A percentile compares a stretch with the other conserved stretches of the same genome.
Evolutionary conservation across 2,113 vertebrate genomes (phyloP).

Genomic region (Megaptera novaeangliae): DNA sequence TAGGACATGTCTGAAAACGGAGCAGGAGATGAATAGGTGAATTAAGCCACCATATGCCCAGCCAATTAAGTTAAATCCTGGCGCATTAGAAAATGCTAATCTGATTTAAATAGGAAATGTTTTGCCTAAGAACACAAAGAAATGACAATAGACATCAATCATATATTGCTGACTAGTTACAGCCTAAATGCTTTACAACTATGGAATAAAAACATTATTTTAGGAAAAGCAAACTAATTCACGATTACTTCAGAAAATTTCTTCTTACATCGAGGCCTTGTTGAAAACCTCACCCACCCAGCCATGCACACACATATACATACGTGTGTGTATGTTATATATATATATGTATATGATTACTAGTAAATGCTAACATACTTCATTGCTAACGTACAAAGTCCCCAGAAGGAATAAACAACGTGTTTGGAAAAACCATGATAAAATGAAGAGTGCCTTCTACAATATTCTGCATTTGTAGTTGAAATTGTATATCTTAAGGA

Average conservation of each 20-base stretch:
- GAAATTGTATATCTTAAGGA: neutral
- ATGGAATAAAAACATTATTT: neutral
- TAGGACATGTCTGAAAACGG: neutral
- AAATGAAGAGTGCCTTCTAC: neutral
- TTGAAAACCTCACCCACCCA: neutral
- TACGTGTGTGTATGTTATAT: neutral
- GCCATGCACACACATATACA: too few species aligned
- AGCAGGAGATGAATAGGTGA: conserved; percentile 56
- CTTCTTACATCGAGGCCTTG: neutral
- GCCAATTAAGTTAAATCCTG: conserved; percentile 41
- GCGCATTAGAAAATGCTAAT: conserved; percentile 45
- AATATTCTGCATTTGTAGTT: neutral
- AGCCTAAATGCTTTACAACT: neutral
- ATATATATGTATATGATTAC: neutral
- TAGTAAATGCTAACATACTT: neutral
- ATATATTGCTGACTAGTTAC: conserved; percentile 1
- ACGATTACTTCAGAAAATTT: conserved; percentile 19
- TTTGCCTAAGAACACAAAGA: conserved; percentile 43
- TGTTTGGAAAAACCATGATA: neutral
- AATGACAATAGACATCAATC: conserved; percentile 44
- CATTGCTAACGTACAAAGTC: neutral
- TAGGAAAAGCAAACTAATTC: neutral
- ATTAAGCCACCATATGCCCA: conserved; percentile 38
- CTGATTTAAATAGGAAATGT: conserved; percentile 29
- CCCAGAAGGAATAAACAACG: neutral